Evolutionary conservation across 2,113 vertebrate species (phyloP), one percentile per base, ranked within the genome.

Genomic region (Todiramphus saurophagus): DNA sequence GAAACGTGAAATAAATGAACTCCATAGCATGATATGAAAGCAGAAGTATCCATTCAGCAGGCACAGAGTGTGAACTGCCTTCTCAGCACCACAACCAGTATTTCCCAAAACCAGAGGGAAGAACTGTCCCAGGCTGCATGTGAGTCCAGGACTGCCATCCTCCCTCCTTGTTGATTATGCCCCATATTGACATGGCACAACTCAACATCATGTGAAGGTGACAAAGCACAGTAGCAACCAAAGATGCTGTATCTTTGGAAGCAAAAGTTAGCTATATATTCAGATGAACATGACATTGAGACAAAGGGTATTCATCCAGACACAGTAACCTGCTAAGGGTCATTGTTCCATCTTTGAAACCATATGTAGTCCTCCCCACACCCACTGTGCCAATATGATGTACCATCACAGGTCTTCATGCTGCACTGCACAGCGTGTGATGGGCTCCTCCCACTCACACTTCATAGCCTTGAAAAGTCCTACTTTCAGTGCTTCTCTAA

Each of bases 1-100:
- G 67, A 91, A 39, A 93, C 50, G 51, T 48, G 70, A 83, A 87
- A 87, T 27, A 90, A 88, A 92, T 59, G 35, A 77, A 81, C 21
- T 73, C 93, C 27, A 63, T 10, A 59, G 30, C 3, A 3, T 18
- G 44, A 93, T 64, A 27, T 48, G 39, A 72, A 94, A 84, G 43
- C 31, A 95, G 84, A 93, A 87, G 73, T 50, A 75, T 11, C 37
- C 46, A 55, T 9, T 85, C 18, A 53, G 55, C 35, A 87, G 55
- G 60, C 46, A 62, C 19, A 51, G 30, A 13, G 30, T 11, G 23
- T 19, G 18, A 91, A 59, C 6, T 64, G 39, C 23, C 27, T 93
- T 77, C 39, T 72, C 41, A 88, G 39, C 24, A 83, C 24, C 63
- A 63, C 31, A 59, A 59, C 55, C 7, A 31, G 41, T 21, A 46